These are phyloP conservation scores for Sardinella longiceps DNA, from an alignment of 2,797 vertebrate species.

Conservation along the genomic window DNA sequence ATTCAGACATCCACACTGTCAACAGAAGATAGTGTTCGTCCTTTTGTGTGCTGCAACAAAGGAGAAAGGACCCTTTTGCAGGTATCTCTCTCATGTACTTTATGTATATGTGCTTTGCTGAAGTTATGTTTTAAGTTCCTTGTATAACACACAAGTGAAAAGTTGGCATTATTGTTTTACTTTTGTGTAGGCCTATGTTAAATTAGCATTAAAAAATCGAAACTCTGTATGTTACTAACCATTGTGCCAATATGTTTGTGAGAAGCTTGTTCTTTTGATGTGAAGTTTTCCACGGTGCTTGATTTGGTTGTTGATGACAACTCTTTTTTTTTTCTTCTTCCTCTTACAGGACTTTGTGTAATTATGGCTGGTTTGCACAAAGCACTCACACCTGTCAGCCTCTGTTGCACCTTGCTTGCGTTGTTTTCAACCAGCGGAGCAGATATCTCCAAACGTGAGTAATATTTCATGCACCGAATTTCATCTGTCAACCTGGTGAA, in stretches of 20 bases:
- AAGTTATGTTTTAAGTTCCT: background rate
- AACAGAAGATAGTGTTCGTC: background rate
- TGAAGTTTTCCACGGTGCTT: background rate
- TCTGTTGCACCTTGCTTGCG: constrained; percentile 32
- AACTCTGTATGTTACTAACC: background rate
- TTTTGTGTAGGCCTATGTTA: background rate
- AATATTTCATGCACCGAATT: background rate
- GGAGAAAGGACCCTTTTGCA: background rate
- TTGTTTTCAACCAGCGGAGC: constrained; percentile 25
- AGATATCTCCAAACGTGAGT: constrained; percentile 32
- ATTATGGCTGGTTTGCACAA: constrained; percentile 26
- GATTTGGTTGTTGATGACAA: background rate
- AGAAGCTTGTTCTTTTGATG: background rate
- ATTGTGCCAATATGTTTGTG: background rate
- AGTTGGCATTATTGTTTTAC: background rate
- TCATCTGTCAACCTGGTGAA: background rate
- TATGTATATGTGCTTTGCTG: background rate
- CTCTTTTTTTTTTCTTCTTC: background rate
- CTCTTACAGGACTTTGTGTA: background rate
- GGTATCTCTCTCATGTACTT: background rate
- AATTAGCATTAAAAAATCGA: too few relatives aligned
- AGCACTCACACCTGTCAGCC: background rate
- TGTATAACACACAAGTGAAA: background rate
- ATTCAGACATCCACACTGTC: background rate
- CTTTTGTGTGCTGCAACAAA: background rate